These are phyloP conservation scores for Orycteropus afer DNA, from an alignment of 2,113 vertebrate species.

Conservation along the genomic window DNA sequence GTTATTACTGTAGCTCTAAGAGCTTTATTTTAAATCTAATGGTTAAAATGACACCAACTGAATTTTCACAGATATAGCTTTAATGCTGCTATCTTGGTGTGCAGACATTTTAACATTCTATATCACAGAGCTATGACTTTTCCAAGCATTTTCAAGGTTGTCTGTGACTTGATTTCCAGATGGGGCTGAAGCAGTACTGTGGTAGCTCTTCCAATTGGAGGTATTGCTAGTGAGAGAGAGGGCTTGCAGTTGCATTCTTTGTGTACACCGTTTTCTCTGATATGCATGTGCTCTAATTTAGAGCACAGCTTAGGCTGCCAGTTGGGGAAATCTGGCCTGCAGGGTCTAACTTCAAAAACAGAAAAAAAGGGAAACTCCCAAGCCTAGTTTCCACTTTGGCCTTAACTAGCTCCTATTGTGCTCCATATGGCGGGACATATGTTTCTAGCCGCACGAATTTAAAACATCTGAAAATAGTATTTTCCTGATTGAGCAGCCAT, in stretches of 20 bases:
- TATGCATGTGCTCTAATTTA: neutral
- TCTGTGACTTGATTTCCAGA: conserved; percentile 10
- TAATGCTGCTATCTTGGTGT: neutral
- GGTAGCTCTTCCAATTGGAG: neutral
- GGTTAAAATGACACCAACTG: neutral
- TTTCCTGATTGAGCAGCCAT: conserved; percentile 59
- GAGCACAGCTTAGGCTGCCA: neutral
- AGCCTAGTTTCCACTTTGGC: conserved; percentile 53
- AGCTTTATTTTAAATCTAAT: conserved; percentile 11
- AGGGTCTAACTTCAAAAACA: conserved; percentile 69
- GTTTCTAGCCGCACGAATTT: conserved; percentile 59
- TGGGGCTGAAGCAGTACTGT: neutral
- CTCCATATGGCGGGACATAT: conserved; percentile 72
- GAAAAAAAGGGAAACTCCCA: conserved; percentile 47
- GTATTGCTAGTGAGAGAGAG: neutral
- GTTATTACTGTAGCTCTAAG: neutral
- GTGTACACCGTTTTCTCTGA: neutral
- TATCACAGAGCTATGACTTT: neutral
- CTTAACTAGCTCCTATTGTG: conserved; percentile 66
- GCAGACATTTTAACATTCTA: neutral
- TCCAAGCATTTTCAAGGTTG: neutral
- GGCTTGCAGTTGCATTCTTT: neutral
- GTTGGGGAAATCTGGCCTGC: conserved; percentile 45
- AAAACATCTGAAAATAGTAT: conserved; percentile 77
- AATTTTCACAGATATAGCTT: neutral